Evolutionary conservation across 1,140 invertebrate genomes (phyloP), one percentile per base, ranked within the genome.

Genomic region (Colletes latitarsis): DNA sequence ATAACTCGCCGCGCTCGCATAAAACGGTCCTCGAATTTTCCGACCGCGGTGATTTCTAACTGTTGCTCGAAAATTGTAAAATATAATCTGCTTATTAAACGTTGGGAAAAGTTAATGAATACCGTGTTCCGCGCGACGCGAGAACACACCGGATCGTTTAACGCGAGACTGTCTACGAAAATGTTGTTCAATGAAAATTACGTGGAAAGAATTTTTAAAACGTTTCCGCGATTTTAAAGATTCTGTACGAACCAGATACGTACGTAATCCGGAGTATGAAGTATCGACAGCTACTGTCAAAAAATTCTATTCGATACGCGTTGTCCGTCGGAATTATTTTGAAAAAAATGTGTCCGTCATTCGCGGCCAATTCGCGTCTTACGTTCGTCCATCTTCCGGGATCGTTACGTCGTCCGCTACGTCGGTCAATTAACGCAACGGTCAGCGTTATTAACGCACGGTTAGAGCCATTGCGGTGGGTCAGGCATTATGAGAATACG

Each of bases 401-500:
- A 4, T 52, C 10, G 15, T 73, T 57, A 4, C 9, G 10, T 49
- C 10, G 9, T 15, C 2, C 21, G 9, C 30, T 3, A 14, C 39
- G 39, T 12, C n/a, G 14, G 70, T 41, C 55, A 67, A 80, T 75
- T 80, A 80, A 75, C 63, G 63, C 74, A 80, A 78, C 49, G 64
- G 75, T 3, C 19, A 12, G 52, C 52, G 58, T 80, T 73, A 78
- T 78, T 78, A 64, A 78, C 71, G 53, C 62, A 5, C 19, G 63
- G 53, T 17, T 52, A 30, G 53, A 75, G 53, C 66, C 57, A 81
- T 81, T 70, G 58, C 53, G 39, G 71, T n/a, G 43, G 55, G 76
- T 75, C 49, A 70, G 70, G 53, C 66, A 72, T 85, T 82, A 82
- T 17, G 43, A 19, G 58, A 41, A 77, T 70, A 75, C 82, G 58